These are phyloP conservation scores for Drosophila setosimentum DNA, from an alignment of 2,888 invertebrate genomes.

Conservation along the genomic window DNA sequence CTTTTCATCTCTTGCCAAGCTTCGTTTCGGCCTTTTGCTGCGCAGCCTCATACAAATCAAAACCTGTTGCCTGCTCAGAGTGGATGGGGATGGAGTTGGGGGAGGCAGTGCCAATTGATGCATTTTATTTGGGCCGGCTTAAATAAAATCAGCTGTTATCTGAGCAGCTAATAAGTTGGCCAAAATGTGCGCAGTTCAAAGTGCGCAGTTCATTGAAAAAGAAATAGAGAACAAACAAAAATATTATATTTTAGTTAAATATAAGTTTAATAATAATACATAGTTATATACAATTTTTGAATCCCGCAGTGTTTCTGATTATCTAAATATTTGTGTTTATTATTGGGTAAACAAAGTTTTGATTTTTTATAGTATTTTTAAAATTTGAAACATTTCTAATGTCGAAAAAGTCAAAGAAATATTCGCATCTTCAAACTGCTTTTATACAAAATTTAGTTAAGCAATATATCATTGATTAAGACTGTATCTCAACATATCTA, in stretches of 20 bases:
- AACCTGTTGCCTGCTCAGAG: conserved; percentile 56
- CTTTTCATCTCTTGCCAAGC: conserved; percentile 13
- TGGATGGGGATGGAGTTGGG: neutral
- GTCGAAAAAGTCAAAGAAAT: neutral
- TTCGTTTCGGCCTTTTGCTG: conserved; percentile 47
- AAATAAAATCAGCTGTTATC: conserved; percentile 30
- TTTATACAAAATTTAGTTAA: neutral
- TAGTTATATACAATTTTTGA: neutral
- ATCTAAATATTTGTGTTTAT: neutral
- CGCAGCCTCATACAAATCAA: conserved; percentile 69
- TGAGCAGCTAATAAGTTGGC: conserved; percentile 35
- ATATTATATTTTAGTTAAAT: neutral
- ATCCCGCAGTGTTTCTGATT: neutral
- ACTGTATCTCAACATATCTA: neutral
- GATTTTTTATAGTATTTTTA: neutral
- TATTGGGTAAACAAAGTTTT: neutral
- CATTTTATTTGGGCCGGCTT: conserved; percentile 19
- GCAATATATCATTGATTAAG: neutral
- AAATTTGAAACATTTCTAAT: neutral
- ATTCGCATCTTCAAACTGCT: neutral
- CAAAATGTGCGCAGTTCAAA: conserved; percentile 53
- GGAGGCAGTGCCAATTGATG: conserved; percentile 5
- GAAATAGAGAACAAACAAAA: neutral
- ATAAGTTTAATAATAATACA: neutral
- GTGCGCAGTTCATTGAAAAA: conserved; percentile 52